Conservation (phyloP, 2,888 invertebrate species). For the Hypolimnas misippus region DNA sequence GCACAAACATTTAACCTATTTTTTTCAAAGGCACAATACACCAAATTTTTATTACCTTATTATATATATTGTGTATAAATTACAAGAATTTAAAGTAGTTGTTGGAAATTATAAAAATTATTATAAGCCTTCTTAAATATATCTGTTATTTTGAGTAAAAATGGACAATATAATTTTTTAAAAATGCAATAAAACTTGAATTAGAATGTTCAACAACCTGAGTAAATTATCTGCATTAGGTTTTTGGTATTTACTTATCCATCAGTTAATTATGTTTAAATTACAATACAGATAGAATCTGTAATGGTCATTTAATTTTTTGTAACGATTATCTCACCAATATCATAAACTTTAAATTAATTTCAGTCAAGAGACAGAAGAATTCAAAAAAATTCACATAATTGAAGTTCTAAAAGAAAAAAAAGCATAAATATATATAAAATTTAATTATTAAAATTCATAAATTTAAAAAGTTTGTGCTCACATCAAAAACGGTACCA, state of each 20-base stretch:
- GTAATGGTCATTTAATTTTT: too few relatives aligned
- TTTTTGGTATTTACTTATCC: too few relatives aligned
- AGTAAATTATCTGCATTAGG: background rate
- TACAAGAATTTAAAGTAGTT: background rate
- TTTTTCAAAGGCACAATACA: constrained; percentile 77
- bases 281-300: too few relatives aligned
- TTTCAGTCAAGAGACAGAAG: background rate
- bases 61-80: constrained; percentile 31
- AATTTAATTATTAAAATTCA: constrained; percentile 18
- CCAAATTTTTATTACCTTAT: constrained; percentile 56
- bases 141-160: background rate
- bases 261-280: too few relatives aligned
- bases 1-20: constrained; percentile 77
- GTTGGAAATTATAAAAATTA: background rate
- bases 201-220: background rate
- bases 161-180: background rate
- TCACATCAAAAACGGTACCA: constrained; percentile 24
- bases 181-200: background rate
- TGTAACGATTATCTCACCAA: too few relatives aligned
- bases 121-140: background rate
- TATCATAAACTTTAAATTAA: too few relatives aligned
- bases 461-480: constrained; percentile 35
- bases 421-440: background rate
- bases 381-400: background rate
- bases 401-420: background rate